Percentiles rank a stretch among this genome's conserved stretches.
Conservation (phyloP, 2,113 vertebrate genomes). For the Nycticryphes semicollaris region DNA sequence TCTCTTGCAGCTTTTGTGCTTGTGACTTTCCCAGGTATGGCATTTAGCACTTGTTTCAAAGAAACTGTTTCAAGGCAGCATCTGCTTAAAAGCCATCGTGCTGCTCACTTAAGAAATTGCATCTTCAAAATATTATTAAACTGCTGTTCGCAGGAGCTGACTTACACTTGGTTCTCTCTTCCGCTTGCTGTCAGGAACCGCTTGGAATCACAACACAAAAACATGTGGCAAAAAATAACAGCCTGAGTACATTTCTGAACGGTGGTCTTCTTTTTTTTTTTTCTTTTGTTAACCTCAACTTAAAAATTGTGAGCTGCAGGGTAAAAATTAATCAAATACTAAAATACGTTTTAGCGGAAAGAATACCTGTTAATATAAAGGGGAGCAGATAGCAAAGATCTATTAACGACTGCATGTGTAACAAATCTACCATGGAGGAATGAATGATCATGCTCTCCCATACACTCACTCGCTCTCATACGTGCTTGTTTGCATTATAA, state of each 20-base stretch:
- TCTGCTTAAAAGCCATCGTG: background rate
- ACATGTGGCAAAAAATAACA: background rate
- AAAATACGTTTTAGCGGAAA: background rate
- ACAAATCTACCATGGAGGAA: background rate
- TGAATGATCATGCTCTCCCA: background rate
- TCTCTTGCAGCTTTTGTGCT: background rate
- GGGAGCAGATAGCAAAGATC: background rate
- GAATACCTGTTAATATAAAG: background rate
- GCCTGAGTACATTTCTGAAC: background rate
- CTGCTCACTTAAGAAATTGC: background rate
- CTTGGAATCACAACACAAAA: background rate
- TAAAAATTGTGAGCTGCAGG: background rate
- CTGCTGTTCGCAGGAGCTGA: background rate
- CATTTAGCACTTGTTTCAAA: background rate
- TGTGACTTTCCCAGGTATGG: background rate
- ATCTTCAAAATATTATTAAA: background rate
- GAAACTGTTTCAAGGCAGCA: background rate
- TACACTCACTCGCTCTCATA: background rate
- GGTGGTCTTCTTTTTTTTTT: background rate
- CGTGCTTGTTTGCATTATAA: constrained; percentile 14
- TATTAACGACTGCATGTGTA: background rate
- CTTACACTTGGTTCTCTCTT: background rate
- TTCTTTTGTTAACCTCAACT: background rate
- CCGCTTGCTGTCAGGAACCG: background rate
- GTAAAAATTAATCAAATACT: background rate